Percentiles rank a stretch among this genome's conserved stretches.
Evolutionary conservation across 2,113 vertebrate species (phyloP).

Genomic region (Myanophis thanlyinensis): DNA sequence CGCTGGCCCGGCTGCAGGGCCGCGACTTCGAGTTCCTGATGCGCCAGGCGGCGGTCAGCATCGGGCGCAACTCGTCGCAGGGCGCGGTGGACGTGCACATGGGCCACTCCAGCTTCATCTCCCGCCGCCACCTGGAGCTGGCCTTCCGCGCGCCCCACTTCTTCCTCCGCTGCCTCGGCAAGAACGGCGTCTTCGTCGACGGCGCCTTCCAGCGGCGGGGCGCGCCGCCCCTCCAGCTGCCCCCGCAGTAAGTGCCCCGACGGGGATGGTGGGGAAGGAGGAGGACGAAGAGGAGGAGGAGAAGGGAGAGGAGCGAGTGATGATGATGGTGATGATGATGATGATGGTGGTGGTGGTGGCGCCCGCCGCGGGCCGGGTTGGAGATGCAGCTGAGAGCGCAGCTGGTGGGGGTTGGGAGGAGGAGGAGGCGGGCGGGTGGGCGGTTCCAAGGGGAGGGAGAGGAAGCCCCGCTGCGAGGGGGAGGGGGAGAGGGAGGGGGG

Average conservation of each 20-base stretch:
- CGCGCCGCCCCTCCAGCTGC: conserved; percentile 85
- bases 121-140: conserved; percentile 93
- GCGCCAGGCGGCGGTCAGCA: conserved; percentile 90
- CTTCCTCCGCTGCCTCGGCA: conserved; percentile 87
- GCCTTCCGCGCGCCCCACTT: conserved; percentile 87
- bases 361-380: background rate
- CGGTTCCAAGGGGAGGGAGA: background rate
- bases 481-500: background rate
- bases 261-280: background rate
- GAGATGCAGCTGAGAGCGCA: background rate
- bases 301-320: background rate
- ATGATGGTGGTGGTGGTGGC: background rate
- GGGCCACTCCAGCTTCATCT: conserved; percentile 97
- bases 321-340: rapidly evolving
- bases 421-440: background rate
- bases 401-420: background rate
- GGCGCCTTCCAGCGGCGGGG: conserved; percentile 94
- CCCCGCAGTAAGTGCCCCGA: conserved; percentile 83
- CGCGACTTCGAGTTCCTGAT: conserved; percentile 91
- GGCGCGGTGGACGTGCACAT: conserved; percentile 96
- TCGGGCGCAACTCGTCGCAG: conserved; percentile 96
- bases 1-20: conserved; percentile 68
- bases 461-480: background rate
- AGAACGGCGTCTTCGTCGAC: conserved; percentile 94
- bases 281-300: background rate